Percentiles rank a stretch among this genome's conserved stretches.
These are phyloP conservation scores for Epicampocera succincta DNA, from an alignment of 2,888 invertebrate species.

Conservation along the genomic window DNA sequence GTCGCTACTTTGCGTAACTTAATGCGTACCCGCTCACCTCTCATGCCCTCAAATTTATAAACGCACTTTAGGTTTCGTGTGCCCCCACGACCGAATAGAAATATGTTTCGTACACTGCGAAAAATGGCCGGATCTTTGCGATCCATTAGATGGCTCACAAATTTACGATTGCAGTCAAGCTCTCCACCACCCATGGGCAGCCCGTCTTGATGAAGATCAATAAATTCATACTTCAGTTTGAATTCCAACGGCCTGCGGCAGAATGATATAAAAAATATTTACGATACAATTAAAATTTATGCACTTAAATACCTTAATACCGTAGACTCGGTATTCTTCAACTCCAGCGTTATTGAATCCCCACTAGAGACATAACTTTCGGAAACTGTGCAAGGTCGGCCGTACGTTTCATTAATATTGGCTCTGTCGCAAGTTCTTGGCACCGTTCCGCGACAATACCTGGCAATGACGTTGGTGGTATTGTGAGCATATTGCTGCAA, in stretches of 20 bases:
- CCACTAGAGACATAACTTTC: constrained; percentile 93
- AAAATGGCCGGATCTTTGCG: constrained; percentile 87
- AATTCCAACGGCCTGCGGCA: constrained; percentile 89
- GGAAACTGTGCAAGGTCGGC: constrained; percentile 89
- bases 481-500: constrained; percentile 85
- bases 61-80: constrained; percentile 92
- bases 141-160: constrained; percentile 85
- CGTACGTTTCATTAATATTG: constrained; percentile 83
- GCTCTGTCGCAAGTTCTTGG: constrained; percentile 92
- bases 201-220: constrained; percentile 93
- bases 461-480: constrained; percentile 87
- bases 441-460: constrained; percentile 91
- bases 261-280: neutral
- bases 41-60: constrained; percentile 93
- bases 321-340: constrained; percentile 91
- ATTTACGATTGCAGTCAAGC: constrained; percentile 87
- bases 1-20: constrained; percentile 88
- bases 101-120: constrained; percentile 91
- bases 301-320: constrained; percentile 86
- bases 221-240: constrained; percentile 93
- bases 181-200: constrained; percentile 88
- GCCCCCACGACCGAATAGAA: constrained; percentile 93
- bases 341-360: constrained; percentile 90
- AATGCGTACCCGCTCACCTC: constrained; percentile 90
- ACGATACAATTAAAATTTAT: neutral